phyloP scores from a whole-genome alignment of 2,797 vertebrate species.

The Halcyon smyrnensis region DNA sequence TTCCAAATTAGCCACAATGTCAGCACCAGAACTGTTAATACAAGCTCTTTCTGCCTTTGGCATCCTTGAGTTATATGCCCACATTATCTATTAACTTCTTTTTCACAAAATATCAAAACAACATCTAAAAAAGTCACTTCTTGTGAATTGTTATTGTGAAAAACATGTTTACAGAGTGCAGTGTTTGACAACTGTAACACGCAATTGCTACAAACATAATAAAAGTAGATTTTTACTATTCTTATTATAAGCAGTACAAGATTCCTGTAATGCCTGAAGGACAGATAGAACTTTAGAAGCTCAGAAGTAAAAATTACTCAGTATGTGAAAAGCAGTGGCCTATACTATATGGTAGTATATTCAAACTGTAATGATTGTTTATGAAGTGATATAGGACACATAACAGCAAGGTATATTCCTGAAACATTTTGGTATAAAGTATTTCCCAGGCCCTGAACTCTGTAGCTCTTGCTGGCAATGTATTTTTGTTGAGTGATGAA shows the following conservation, averaged over 20 bases:
- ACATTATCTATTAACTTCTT: neutral
- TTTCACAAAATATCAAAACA: neutral
- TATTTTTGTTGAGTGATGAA: neutral
- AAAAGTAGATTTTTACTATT: neutral
- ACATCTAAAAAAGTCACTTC: neutral
- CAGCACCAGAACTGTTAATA: neutral
- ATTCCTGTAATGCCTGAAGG: neutral
- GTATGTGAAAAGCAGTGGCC: neutral
- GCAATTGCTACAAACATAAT: neutral
- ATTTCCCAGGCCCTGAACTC: neutral
- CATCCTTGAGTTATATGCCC: neutral
- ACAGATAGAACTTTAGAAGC: neutral
- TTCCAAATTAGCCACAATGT: neutral
- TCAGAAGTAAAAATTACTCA: neutral
- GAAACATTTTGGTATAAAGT: neutral
- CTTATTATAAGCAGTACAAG: neutral
- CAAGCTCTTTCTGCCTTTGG: neutral
- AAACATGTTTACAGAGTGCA: neutral
- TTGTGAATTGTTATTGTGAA: neutral
- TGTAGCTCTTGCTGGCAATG: neutral
- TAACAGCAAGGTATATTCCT: neutral
- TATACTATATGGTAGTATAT: neutral
- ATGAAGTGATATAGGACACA: neutral
- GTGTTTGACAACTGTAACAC: neutral
- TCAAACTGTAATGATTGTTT: neutral